Conservation (phyloP, 2,888 invertebrate genomes). For the Achlya flavicornis region DNA sequence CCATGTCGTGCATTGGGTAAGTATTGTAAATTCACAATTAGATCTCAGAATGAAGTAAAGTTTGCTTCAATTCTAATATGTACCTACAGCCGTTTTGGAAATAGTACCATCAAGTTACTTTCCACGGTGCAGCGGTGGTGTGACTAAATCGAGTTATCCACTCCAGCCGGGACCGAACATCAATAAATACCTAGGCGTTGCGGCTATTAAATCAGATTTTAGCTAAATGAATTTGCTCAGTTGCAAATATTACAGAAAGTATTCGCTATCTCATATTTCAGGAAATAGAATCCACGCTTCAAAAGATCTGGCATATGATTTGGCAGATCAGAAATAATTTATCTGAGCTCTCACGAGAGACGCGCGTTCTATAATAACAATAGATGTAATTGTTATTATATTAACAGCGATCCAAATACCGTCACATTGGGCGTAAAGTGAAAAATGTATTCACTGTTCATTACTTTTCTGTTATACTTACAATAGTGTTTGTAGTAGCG, state of each 20-base stretch:
- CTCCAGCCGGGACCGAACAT: slow-evolving; percentile 17
- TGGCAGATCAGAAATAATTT: not conserved
- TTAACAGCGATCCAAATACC: no score
- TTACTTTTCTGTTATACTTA: no score
- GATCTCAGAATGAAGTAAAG: not conserved
- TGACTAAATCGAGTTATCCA: slow-evolving; percentile 31
- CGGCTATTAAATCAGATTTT: not conserved
- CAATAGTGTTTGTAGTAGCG: no score
- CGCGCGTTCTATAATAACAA: no score
- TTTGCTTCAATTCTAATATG: not conserved
- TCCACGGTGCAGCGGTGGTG: slow-evolving; percentile 17
- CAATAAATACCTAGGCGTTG: slow-evolving; percentile 10
- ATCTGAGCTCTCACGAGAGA: no score
- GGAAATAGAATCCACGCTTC: not conserved
- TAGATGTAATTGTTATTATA: no score
- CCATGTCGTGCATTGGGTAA: no score
- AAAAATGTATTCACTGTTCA: no score
- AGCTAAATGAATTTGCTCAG: no score
- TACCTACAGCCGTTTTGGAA: not conserved
- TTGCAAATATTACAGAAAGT: not conserved
- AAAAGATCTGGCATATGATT: not conserved
- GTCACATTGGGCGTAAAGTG: no score
- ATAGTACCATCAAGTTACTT: not conserved
- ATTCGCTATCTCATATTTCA: not conserved
- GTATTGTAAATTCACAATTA: no score